phyloP scores from a whole-genome alignment of 2,888 invertebrate species.

The Melitaea athalia region DNA sequence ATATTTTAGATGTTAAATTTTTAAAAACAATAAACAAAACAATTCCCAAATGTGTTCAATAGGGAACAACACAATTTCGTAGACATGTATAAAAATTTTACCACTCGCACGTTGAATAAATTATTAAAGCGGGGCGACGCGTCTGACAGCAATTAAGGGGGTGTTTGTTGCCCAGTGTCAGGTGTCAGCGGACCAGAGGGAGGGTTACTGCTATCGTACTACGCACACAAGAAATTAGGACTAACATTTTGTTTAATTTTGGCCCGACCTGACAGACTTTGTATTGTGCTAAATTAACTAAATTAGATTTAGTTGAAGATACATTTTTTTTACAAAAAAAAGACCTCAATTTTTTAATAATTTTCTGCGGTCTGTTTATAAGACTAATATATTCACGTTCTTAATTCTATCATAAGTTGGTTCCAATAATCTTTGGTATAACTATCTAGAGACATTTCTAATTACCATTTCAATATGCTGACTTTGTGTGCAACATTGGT shows the following conservation, averaged over 20 bases:
- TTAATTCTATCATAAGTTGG: too few relatives aligned
- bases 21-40: background rate
- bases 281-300: too few relatives aligned
- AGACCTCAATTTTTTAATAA: too few relatives aligned
- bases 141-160: slow-evolving; percentile 45
- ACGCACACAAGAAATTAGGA: slow-evolving; percentile 12
- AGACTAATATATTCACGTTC: too few relatives aligned
- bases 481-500: too few relatives aligned
- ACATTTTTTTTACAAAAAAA: too few relatives aligned
- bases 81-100: background rate
- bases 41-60: background rate
- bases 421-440: too few relatives aligned
- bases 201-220: slow-evolving; percentile 33
- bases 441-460: too few relatives aligned
- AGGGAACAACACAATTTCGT: background rate
- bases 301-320: too few relatives aligned
- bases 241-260: background rate
- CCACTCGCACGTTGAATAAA: slow-evolving; percentile 18
- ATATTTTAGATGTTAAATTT: background rate
- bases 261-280: background rate
- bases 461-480: too few relatives aligned
- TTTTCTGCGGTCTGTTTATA: too few relatives aligned
- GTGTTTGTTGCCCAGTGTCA: slow-evolving; percentile 54
- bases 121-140: slow-evolving; percentile 35
- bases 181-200: slow-evolving; percentile 47